These are phyloP conservation scores for Clanis bilineata DNA, from an alignment of 2,888 invertebrate genomes.

Conservation along the genomic window DNA sequence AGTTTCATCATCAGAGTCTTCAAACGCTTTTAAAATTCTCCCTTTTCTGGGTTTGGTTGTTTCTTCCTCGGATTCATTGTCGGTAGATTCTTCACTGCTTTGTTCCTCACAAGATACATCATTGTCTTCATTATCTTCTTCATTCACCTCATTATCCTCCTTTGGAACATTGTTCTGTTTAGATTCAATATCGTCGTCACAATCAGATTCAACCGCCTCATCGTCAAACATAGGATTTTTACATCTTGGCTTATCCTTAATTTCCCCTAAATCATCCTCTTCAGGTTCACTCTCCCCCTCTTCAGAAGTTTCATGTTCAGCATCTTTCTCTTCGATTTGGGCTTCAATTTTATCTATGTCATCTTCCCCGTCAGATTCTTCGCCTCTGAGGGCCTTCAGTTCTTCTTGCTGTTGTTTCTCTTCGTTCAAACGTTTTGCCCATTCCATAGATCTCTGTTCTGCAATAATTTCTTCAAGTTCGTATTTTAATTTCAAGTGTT, in stretches of 20 bases:
- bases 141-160: constrained; percentile 40
- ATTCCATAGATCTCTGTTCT: constrained; percentile 85
- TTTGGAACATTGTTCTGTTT: constrained; percentile 36
- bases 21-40: constrained; percentile 74
- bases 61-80: constrained; percentile 56
- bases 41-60: constrained; percentile 54
- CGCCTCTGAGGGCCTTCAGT: constrained; percentile 53
- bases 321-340: constrained; percentile 49
- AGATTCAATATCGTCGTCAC: constrained; percentile 48
- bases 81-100: constrained; percentile 45
- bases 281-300: constrained; percentile 64
- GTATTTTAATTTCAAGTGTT: constrained; percentile 86
- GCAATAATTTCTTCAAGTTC: constrained; percentile 88
- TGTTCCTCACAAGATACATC: constrained; percentile 46
- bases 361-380: constrained; percentile 61
- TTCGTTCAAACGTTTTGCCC: constrained; percentile 84
- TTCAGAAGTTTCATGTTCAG: constrained; percentile 73
- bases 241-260: constrained; percentile 65
- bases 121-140: constrained; percentile 42
- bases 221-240: constrained; percentile 68
- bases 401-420: constrained; percentile 69
- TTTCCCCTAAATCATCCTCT: constrained; percentile 55
- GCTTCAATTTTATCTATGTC: constrained; percentile 62
- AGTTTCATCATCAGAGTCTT: constrained; percentile 74
- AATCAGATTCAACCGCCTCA: constrained; percentile 78